These are phyloP conservation scores for Brachionus calyciflorus DNA, from an alignment of 1,140 invertebrate genomes.

Conservation along the genomic window DNA sequence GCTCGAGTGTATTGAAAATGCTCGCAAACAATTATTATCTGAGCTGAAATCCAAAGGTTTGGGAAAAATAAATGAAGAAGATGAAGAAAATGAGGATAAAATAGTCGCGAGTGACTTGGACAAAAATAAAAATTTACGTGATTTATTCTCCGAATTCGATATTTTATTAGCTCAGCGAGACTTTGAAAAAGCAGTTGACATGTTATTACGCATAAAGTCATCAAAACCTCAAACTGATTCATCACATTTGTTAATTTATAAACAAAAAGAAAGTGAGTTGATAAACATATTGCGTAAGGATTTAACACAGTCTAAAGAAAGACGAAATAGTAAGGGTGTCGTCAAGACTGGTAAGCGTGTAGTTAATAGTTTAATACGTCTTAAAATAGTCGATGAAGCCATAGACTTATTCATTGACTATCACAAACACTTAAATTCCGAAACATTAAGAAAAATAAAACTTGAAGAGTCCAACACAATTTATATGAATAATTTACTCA, in stretches of 20 bases:
- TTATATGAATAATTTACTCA: conserved; percentile 41
- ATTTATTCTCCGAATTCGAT: conserved; percentile 43
- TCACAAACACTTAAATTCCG: conserved; percentile 38
- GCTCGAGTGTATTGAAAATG: conserved; percentile 39
- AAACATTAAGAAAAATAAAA: conserved; percentile 32
- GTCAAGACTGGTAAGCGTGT: conserved; percentile 34
- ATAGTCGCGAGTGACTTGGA: neutral
- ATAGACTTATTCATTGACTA: conserved; percentile 45
- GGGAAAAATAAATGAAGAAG: conserved; percentile 11
- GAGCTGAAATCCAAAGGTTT: conserved; percentile 6
- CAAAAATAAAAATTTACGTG: neutral
- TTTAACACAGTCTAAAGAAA: conserved; percentile 39
- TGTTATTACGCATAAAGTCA: conserved; percentile 1
- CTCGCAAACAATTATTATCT: neutral
- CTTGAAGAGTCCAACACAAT: conserved; percentile 42
- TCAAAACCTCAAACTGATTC: neutral
- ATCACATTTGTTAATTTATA: conserved; percentile 3
- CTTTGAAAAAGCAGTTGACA: conserved; percentile 38
- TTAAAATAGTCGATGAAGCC: conserved; percentile 38
- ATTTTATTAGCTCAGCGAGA: conserved; percentile 44
- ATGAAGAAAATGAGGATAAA: neutral
- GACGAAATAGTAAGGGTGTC: conserved; percentile 40
- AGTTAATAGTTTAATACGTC: conserved; percentile 30
- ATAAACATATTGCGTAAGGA: conserved; percentile 32
- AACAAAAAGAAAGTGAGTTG: conserved; percentile 36